Evolutionary conservation across 2,797 vertebrate genomes (phyloP).

Genomic region (Rhynchonycteris naso): DNA sequence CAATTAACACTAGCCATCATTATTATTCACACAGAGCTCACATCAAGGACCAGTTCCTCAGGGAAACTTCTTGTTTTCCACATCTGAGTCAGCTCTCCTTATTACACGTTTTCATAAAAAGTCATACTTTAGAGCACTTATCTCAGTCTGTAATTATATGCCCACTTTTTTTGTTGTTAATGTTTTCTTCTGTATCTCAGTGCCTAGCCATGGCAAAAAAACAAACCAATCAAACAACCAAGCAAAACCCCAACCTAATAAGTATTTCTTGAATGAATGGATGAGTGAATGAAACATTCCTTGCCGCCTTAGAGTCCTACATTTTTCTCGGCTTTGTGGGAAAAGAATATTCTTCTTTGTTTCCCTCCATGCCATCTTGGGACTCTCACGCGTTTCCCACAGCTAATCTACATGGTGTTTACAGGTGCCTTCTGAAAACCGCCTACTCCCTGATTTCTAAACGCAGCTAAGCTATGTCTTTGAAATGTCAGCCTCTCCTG

Average conservation of each 20-base stretch:
- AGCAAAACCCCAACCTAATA: not conserved
- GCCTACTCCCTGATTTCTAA: constrained; percentile 63
- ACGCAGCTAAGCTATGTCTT: constrained; percentile 77
- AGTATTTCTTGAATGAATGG: constrained; percentile 78
- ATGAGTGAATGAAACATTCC: constrained; percentile 80
- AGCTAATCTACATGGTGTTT: constrained; percentile 78
- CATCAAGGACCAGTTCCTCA: not conserved
- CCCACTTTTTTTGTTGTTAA: not conserved
- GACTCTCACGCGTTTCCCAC: constrained; percentile 82
- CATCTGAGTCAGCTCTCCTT: not conserved
- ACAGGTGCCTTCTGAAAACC: constrained; percentile 78
- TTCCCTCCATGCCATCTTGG: constrained; percentile 65
- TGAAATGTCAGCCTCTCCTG: constrained; percentile 78
- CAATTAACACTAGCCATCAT: not conserved
- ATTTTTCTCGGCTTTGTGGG: constrained; percentile 63
- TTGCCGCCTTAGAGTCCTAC: constrained; percentile 56
- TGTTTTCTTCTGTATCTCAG: not conserved
- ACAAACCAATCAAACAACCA: constrained; percentile 33
- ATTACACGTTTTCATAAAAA: not conserved
- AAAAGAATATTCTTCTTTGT: constrained; percentile 74
- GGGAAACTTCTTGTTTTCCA: not conserved
- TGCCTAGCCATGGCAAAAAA: not conserved
- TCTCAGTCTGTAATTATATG: not conserved
- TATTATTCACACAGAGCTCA: not conserved
- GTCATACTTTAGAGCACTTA: not conserved